Percentiles rank a stretch among this genome's conserved stretches.
These are phyloP conservation scores for Psittacula echo DNA, from an alignment of 2,797 vertebrate genomes.

Conservation along the genomic window DNA sequence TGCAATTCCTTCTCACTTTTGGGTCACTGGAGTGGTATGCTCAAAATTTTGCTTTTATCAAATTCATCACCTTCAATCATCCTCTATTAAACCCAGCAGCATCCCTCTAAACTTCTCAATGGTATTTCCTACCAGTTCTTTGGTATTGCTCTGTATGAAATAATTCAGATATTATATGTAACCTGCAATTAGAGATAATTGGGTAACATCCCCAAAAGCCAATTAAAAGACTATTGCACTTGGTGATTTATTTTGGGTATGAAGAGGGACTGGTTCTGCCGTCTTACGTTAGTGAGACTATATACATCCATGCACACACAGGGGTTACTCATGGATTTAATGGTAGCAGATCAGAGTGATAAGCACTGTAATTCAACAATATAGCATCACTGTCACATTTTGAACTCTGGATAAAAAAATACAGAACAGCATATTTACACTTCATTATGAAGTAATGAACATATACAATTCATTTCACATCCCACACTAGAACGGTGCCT, in stretches of 20 bases:
- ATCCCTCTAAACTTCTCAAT: not conserved
- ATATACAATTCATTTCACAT: not conserved
- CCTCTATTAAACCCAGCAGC: not conserved
- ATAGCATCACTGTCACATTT: not conserved
- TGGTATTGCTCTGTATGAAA: not conserved
- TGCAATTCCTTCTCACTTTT: not conserved
- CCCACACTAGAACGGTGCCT: not conserved
- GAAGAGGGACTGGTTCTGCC: not conserved
- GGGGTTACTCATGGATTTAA: not conserved
- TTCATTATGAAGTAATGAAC: not conserved
- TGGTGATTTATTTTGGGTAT: not conserved
- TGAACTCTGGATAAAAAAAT: slow-evolving; percentile 35
- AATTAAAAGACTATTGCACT: not conserved
- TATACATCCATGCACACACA: not conserved
- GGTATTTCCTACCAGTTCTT: not conserved
- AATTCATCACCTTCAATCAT: not conserved
- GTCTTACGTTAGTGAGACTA: not conserved
- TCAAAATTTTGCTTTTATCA: not conserved
- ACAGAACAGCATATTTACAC: slow-evolving; percentile 7
- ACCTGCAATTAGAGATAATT: slow-evolving; percentile 12
- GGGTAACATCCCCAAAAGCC: not conserved
- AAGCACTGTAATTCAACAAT: not conserved
- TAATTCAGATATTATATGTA: not conserved
- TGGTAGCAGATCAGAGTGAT: not conserved
- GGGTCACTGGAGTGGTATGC: not conserved